A percentile compares a stretch with the other conserved stretches of the same genome.
Conservation (phyloP, 2,113 vertebrate species). For the Hymenochirus boettgeri region DNA sequence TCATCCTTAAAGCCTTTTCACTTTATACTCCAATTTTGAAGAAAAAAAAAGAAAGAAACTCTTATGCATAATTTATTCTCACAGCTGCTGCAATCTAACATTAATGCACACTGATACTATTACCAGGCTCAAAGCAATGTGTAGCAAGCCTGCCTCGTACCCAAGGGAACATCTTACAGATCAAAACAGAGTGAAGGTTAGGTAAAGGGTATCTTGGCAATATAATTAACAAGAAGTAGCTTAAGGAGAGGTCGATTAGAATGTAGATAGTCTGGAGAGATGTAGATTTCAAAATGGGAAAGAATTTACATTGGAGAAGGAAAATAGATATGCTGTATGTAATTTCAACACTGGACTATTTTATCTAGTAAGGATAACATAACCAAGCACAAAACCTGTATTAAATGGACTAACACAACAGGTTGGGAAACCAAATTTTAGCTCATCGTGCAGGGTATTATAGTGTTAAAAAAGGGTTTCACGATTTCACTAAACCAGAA, state of each 20-base stretch:
- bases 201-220: slow-evolving; percentile 19
- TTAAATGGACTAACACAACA: no score
- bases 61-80: slow-evolving; percentile 59
- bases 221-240: slow-evolving; percentile 6
- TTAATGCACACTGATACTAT: slow-evolving; percentile 42
- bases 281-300: not conserved
- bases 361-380: no score
- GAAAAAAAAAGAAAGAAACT: slow-evolving; percentile 41
- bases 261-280: slow-evolving; percentile 6
- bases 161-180: slow-evolving; percentile 44
- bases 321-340: not conserved
- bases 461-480: no score
- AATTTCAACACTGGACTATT: no score
- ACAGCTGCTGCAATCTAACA: slow-evolving; percentile 45
- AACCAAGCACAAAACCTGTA: no score
- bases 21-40: slow-evolving; percentile 31
- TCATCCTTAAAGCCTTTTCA: slow-evolving; percentile 26
- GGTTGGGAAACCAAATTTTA: no score
- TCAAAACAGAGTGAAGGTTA: slow-evolving; percentile 47
- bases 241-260: slow-evolving; percentile 4
- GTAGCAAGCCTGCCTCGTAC: slow-evolving; percentile 33
- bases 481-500: no score
- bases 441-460: no score
- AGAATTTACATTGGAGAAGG: not conserved
- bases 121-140: slow-evolving; percentile 45